Percentiles rank a stretch among this genome's conserved stretches.
Conservation (phyloP, 2,797 vertebrate genomes). For the Ambastaia sidthimunki region DNA sequence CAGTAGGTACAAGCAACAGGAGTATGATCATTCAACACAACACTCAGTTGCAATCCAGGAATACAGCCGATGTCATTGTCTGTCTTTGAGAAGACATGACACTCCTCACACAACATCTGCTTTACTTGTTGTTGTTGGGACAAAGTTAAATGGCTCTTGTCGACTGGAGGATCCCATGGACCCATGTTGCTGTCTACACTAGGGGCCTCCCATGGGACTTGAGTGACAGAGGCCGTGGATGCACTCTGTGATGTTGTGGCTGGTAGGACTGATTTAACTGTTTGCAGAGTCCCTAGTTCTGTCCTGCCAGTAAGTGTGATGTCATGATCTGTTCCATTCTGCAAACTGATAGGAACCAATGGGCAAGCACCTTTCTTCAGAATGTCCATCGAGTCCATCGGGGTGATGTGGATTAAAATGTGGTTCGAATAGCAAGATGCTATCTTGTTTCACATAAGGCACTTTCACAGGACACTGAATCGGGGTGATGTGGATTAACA, state of each 20-base stretch:
- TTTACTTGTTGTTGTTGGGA: no score
- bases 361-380: slow-evolving; percentile 6
- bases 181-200: no score
- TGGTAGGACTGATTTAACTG: background rate
- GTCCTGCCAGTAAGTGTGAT: background rate
- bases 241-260: background rate
- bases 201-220: no score
- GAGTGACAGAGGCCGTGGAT: background rate
- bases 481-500: slow-evolving; percentile 18
- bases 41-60: no score
- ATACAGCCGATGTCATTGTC: no score
- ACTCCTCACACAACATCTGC: no score
- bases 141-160: no score
- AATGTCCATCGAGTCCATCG: no score
- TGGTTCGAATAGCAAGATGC: slow-evolving; percentile 1
- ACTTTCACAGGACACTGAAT: slow-evolving; percentile 6
- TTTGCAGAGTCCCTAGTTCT: background rate
- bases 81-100: no score
- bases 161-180: no score
- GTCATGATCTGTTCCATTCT: background rate
- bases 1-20: no score
- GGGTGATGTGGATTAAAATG: background rate
- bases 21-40: no score
- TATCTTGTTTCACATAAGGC: background rate
- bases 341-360: background rate